Conservation (phyloP, 1,140 invertebrate species). For the Drosophila oshimai region DNA sequence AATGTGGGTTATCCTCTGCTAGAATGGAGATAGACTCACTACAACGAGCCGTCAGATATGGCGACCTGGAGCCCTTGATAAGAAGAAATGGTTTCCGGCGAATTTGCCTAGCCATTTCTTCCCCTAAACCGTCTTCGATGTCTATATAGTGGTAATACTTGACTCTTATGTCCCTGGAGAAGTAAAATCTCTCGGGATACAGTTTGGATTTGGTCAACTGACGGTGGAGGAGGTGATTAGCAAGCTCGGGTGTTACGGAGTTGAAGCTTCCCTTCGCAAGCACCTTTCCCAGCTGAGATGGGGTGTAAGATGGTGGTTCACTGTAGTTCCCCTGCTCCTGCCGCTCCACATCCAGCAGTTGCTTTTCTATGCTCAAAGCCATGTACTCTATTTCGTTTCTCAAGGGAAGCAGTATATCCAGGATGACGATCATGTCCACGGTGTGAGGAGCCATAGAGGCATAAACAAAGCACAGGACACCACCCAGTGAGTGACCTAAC, state of each 20-base stretch:
- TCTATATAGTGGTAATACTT: constrained; percentile 67
- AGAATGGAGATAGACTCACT: constrained; percentile 84
- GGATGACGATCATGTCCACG: constrained; percentile 85
- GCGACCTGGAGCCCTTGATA: constrained; percentile 50
- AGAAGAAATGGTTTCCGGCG: constrained; percentile 57
- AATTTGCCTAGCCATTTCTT: constrained; percentile 45
- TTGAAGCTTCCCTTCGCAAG: constrained; percentile 83
- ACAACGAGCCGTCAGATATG: neutral
- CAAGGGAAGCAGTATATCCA: constrained; percentile 85
- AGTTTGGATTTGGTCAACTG: constrained; percentile 83
- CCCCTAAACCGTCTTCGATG: neutral
- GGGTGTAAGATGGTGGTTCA: constrained; percentile 85
- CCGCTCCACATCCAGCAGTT: constrained; percentile 48
- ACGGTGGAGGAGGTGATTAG: constrained; percentile 84
- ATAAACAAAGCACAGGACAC: constrained; percentile 84
- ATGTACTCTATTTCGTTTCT: neutral
- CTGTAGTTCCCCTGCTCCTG: constrained; percentile 15
- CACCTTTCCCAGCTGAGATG: constrained; percentile 84
- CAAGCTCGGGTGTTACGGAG: constrained; percentile 84
- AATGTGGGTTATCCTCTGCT: constrained; percentile 83
- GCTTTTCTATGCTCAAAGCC: constrained; percentile 29
- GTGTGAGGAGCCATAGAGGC: constrained; percentile 84
- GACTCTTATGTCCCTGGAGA: constrained; percentile 85
- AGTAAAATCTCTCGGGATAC: constrained; percentile 85
- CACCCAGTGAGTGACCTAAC: constrained; percentile 87